Base-by-base conservation (phyloP, 2,888 invertebrate genomes). In the Junonia oenone region DNA sequence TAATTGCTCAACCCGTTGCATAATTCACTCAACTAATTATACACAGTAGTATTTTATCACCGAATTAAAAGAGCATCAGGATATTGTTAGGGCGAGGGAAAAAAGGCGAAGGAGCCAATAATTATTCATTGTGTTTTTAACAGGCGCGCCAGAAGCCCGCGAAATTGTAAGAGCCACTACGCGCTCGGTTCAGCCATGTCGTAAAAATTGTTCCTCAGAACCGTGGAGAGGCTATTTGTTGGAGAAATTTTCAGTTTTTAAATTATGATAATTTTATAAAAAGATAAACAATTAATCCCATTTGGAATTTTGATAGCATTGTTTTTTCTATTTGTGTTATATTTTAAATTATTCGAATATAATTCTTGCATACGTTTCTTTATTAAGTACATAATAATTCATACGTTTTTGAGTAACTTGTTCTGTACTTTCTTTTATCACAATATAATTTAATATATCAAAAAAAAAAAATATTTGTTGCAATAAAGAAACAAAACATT, bases 51-150 rank as follows among this genome's bases (percentile, higher is more conserved):
- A 22, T 40, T 53, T 55, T 61, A 53, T 58, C 52, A 38, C 50
- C 43, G 37, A 55, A 62, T 54, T 58, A 62, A 55, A 55, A 59
- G 51, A 55, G 50, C 57, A 56, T 58, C 60, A 58, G 52, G 55
- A 58, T 55, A 58, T 58, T 58, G 58, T 60, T 57, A 49, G 54
- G 48, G 58, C 49, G 54, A 50, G 46, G 38, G 27, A 49, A 56
- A 62, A 59, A 60, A 62, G 55, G 58, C 55, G 45, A 65, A 64
- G 68, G 64, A 67, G 66, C 74, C 81, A 83, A 85, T 87, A 87
- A 87, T 89, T 88, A 89, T 88, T 88, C 87, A 89, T 87, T 83
- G 86, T 80, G 85, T 85, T 87, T 85, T 84, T 87, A 88, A 88
- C 84, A 83, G 80, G 76, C 78, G 68, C 71, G 69, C 77, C 80